These are phyloP conservation scores for Scaptomyza parva DNA, from an alignment of 2,888 invertebrate genomes.

Conservation along the genomic window DNA sequence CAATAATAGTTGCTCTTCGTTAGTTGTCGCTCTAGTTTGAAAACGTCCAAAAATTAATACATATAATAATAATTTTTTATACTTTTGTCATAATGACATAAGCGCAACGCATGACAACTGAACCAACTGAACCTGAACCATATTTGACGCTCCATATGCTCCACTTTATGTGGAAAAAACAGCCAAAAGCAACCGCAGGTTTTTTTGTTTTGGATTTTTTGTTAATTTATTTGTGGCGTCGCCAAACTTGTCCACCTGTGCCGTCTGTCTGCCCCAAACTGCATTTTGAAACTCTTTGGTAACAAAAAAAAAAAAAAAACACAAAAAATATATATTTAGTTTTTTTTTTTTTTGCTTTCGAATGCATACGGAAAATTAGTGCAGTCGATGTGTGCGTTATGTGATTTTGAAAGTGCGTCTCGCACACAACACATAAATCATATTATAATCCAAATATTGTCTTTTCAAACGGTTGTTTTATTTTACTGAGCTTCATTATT, in stretches of 20 bases:
- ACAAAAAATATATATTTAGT: slow-evolving; percentile 6
- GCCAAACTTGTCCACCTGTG: slow-evolving; percentile 77
- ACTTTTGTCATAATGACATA: slow-evolving; percentile 67
- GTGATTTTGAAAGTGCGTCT: slow-evolving; percentile 71
- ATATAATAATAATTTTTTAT: slow-evolving; percentile 69
- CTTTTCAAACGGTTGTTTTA: slow-evolving; percentile 21
- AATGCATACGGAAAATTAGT: slow-evolving; percentile 46
- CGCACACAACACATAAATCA: slow-evolving; percentile 74
- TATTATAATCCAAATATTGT: slow-evolving; percentile 69
- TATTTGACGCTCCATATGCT: slow-evolving; percentile 66
- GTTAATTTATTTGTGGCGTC: slow-evolving; percentile 51
- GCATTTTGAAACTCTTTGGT: slow-evolving; percentile 44
- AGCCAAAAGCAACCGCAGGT: slow-evolving; percentile 28
- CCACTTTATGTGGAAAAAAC: slow-evolving; percentile 42
- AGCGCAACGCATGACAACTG: slow-evolving; percentile 63
- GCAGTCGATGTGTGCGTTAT: slow-evolving; percentile 38
- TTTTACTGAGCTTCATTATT: slow-evolving; percentile 24
- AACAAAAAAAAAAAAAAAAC: slow-evolving; percentile 24
- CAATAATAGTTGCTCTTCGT: slow-evolving; percentile 21
- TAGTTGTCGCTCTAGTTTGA: slow-evolving; percentile 58
- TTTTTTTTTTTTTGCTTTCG: slow-evolving; percentile 26
- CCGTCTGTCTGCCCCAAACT: slow-evolving; percentile 29
- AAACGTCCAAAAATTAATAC: slow-evolving; percentile 66
- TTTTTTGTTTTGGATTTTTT: slow-evolving; percentile 25
- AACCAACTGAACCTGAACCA: slow-evolving; percentile 79